phyloP scores from a whole-genome alignment of 2,888 invertebrate species.

The Podabrus alpinus region DNA sequence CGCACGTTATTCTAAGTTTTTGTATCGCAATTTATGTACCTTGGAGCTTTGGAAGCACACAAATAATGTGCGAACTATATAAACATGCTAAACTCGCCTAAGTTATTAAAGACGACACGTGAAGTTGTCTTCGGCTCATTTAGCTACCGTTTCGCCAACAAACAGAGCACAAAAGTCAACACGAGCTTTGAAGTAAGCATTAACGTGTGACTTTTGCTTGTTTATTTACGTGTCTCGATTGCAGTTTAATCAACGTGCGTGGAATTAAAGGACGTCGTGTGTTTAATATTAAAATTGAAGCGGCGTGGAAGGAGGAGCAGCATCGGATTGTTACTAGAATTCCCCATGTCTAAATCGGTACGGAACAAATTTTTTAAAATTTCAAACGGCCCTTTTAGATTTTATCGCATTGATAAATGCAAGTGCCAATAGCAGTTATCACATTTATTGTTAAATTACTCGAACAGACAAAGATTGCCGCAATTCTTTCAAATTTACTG shows the following conservation, averaged over 20 bases:
- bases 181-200: constrained; percentile 36
- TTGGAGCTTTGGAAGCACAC: constrained; percentile 10
- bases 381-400: not conserved
- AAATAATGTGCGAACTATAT: constrained; percentile 16
- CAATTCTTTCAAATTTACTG: constrained; percentile 44
- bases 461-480: constrained; percentile 42
- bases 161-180: constrained; percentile 45
- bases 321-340: not conserved
- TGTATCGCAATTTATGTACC: constrained; percentile 14
- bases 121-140: constrained; percentile 44
- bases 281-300: not conserved
- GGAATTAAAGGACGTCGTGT: not conserved
- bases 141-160: constrained; percentile 39
- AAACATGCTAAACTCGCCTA: constrained; percentile 30
- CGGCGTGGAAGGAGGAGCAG: not conserved
- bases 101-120: constrained; percentile 41
- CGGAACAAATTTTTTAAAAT: not conserved
- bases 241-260: constrained; percentile 15
- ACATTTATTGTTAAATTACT: constrained; percentile 19
- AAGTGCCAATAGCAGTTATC: constrained; percentile 47
- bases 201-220: constrained; percentile 32
- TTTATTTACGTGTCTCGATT: constrained; percentile 11
- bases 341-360: not conserved
- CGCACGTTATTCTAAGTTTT: not conserved
- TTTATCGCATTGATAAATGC: constrained; percentile 44